Conservation (phyloP, 2,113 vertebrate species). For the Bostrychus sinensis region DNA sequence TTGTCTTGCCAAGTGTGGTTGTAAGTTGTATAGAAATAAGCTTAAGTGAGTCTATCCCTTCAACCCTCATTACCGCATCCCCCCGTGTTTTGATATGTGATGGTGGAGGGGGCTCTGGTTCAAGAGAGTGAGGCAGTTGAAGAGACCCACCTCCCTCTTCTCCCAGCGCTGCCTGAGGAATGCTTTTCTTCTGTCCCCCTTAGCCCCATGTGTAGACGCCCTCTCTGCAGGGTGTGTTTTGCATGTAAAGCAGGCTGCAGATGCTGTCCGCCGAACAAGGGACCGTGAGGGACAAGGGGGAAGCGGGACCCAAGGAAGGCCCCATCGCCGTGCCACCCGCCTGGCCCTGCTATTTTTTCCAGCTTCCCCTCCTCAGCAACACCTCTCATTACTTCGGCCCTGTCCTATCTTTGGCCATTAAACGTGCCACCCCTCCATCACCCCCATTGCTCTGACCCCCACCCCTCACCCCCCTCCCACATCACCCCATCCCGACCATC, state of each 20-base stretch:
- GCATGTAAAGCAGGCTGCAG: conserved; percentile 80
- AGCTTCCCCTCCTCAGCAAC: conserved; percentile 53
- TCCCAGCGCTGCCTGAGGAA: conserved; percentile 76
- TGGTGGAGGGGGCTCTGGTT: conserved; percentile 19
- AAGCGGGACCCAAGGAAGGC: conserved; percentile 75
- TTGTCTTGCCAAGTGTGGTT: background rate
- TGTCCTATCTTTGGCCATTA: conserved; percentile 42
- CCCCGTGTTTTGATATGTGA: conserved; percentile 62
- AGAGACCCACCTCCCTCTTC: conserved; percentile 74
- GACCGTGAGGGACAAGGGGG: conserved; percentile 70
- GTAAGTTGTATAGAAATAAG: conserved; percentile 51
- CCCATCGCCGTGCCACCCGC: conserved; percentile 76
- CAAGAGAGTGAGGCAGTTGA: conserved; percentile 68
- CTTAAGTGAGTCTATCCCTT: conserved; percentile 55
- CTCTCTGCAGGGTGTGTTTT: conserved; percentile 80
- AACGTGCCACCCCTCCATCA: conserved; percentile 64
- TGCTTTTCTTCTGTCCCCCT: conserved; percentile 75
- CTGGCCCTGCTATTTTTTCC: conserved; percentile 70
- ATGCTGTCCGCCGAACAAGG: conserved; percentile 75
- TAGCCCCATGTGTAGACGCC: conserved; percentile 77
- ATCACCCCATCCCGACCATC: conserved; percentile 42
- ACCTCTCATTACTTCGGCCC: conserved; percentile 71
- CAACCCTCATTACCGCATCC: conserved; percentile 68
- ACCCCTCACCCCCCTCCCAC: conserved; percentile 68
- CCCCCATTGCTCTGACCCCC: conserved; percentile 33